Base-by-base conservation (phyloP, 2,113 vertebrate genomes). In the Ptychochromis oligacanthus region DNA sequence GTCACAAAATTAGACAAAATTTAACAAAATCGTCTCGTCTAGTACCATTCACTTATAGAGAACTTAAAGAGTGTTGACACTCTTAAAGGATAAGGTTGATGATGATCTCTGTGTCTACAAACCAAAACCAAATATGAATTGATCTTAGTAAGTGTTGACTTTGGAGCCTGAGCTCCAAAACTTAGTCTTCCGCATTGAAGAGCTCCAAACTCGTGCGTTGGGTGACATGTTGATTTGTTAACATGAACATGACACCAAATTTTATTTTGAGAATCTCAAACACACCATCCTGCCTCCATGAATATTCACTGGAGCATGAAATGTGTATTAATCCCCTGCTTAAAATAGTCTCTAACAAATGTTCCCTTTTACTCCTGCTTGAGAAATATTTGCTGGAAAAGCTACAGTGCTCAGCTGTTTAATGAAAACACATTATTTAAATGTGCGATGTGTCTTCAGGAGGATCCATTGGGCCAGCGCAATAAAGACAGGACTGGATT, bases 301-400 rank as follows among this genome's bases (percentile, higher is more conserved):
- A 77, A 80, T 77, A 59, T 34, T 78, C 70, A 75, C 26, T 18
- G n/a, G 62, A 70, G 56, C 31, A 55, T 61, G 22, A 80, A 77
- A 77, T 59, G n/a, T 81, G 17, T 55, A 81, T 61, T 84, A 79
- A 72, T 79, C 67, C 31, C n/a, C 76, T 28, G 12, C 85, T 60
- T 74, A 59, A 81, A 64, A 78, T 55, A 59, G 80, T 82, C 57
- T 74, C 55, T 12, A 52, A 49, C 38, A 57, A 76, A 86, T 59
- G 62, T 34, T 43, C 77, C 17, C n/a, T 80, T 77, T 58, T 65
- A 46, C 36, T 34, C 14, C 38, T n/a, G 18, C 64, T 49, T 72
- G 17, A 59, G 59, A 75, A 79, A 43, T 18, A 34, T n/a, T 62
- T 74, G 43, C 18, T 64, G 14, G 18, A 40, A 26, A 55, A 40